These are phyloP conservation scores for Tricholaema leucomelas DNA, from an alignment of 2,113 vertebrate genomes.

Conservation along the genomic window DNA sequence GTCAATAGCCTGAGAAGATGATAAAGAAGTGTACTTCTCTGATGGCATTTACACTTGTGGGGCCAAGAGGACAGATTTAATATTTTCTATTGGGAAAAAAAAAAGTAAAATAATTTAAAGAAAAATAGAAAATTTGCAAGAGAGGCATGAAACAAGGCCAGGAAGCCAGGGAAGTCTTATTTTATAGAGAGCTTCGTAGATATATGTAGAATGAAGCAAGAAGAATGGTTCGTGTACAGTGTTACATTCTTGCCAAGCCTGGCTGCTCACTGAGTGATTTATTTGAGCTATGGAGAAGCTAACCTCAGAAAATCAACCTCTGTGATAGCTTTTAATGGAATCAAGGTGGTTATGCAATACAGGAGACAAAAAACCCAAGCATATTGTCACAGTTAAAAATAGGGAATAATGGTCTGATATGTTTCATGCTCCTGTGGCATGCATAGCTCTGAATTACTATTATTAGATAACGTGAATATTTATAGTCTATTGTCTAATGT, in stretches of 20 bases:
- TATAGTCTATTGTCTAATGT: not conserved
- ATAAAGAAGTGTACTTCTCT: not conserved
- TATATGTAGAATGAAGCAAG: not conserved
- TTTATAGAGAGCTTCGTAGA: not conserved
- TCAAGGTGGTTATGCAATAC: not conserved
- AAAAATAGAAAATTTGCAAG: not conserved
- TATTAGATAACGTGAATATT: not conserved
- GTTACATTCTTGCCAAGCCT: not conserved
- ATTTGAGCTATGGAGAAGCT: not conserved
- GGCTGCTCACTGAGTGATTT: not conserved
- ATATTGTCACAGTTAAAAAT: not conserved
- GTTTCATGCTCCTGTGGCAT: not conserved
- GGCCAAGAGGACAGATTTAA: not conserved
- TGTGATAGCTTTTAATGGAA: not conserved
- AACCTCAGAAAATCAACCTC: not conserved
- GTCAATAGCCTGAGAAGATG: not conserved
- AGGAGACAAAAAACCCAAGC: not conserved
- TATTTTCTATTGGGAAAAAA: not conserved
- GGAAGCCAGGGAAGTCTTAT: not conserved
- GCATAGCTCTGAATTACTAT: not conserved
- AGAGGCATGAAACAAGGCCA: not conserved
- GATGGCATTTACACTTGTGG: not conserved
- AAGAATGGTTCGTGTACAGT: not conserved
- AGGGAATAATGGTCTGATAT: fast-evolving
- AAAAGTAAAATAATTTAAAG: not conserved